A percentile compares a stretch with the other conserved stretches of the same genome.
Conservation (phyloP, 2,888 invertebrate genomes). For the Drymonia ruficornis region DNA sequence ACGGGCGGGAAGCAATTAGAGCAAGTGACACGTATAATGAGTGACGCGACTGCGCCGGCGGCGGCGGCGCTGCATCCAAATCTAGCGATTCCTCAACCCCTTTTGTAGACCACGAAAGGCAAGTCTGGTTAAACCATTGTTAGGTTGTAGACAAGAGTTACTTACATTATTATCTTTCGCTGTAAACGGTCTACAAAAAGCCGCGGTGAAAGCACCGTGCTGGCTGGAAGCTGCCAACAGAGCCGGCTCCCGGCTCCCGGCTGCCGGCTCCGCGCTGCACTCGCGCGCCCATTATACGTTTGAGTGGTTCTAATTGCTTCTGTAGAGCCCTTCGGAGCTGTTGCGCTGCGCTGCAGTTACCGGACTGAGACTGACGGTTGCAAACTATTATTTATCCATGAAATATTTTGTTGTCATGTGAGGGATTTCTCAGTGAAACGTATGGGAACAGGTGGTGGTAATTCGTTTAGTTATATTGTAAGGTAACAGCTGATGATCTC, state of each 20-base stretch:
- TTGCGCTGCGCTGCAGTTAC: slow-evolving; percentile 25
- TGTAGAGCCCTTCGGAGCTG: slow-evolving; percentile 29
- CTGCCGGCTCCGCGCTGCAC: slow-evolving; percentile 1
- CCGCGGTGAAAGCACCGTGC: neutral
- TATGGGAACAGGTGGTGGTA: no score
- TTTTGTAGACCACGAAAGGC: no score
- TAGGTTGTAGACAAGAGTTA: no score
- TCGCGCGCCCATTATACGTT: slow-evolving; percentile 44
- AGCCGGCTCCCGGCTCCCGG: neutral
- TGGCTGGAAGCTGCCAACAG: slow-evolving; percentile 7
- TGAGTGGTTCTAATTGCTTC: slow-evolving; percentile 54
- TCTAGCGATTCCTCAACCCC: no score
- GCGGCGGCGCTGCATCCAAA: slow-evolving; percentile 6
- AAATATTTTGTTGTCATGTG: neutral
- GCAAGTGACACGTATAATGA: slow-evolving; percentile 66
- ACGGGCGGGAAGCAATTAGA: slow-evolving; percentile 65
- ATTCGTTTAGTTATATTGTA: no score
- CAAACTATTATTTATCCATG: slow-evolving; percentile 11
- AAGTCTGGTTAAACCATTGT: no score
- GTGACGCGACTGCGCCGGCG: slow-evolving; percentile 41
- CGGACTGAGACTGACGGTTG: slow-evolving; percentile 24
- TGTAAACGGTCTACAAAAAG: neutral
- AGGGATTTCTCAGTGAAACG: neutral
- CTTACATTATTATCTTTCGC: neutral
- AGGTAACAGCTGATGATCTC: no score